Percentiles rank a stretch among this genome's conserved stretches.
Conservation (phyloP, 2,888 invertebrate species). For the Eremobia ochroleuca region DNA sequence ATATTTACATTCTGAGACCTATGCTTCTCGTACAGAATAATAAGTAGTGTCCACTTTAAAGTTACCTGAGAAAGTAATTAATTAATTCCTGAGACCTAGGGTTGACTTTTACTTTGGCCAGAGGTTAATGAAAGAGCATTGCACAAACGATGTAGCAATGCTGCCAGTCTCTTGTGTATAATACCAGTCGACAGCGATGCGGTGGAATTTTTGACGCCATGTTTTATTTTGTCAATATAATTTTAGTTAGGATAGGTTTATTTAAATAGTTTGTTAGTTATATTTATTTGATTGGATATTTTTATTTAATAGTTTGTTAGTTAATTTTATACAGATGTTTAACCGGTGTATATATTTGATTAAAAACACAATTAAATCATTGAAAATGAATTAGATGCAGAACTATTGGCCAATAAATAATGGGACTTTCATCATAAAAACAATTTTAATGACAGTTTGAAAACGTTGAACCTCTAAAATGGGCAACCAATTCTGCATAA, state of each 20-base stretch:
- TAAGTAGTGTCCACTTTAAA: neutral
- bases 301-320: no score
- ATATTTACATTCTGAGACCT: neutral
- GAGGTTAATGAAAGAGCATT: no score
- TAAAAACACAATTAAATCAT: neutral
- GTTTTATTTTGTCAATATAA: neutral
- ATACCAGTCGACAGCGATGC: neutral
- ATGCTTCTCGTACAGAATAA: neutral
- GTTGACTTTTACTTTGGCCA: neutral
- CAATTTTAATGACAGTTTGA: neutral
- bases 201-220: neutral
- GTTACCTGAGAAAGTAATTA: neutral
- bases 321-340: neutral
- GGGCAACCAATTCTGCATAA: conserved; percentile 25
- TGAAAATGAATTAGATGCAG: neutral
- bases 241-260: no score
- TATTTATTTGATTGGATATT: no score
- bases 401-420: neutral
- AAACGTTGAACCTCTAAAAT: neutral
- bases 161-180: neutral
- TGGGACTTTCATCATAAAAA: neutral
- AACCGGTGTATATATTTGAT: neutral
- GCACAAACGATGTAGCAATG: neutral
- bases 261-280: no score
- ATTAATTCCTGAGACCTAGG: neutral